Evolutionary conservation across 2,113 vertebrate species (phyloP), one percentile per base, ranked within the genome.

Genomic region (Pterocles orientalis): DNA sequence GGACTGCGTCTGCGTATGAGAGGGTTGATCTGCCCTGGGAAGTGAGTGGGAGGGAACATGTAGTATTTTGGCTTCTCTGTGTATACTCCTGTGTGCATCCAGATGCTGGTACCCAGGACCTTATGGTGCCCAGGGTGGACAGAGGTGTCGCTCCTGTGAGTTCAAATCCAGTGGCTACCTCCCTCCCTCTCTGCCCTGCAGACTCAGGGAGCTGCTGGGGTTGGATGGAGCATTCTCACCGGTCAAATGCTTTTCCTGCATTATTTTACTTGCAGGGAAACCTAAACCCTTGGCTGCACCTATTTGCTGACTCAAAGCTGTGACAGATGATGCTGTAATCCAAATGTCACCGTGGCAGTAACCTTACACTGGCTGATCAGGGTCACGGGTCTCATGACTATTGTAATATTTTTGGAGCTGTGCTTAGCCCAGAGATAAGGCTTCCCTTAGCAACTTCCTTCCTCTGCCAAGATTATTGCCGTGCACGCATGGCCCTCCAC

Each of bases 321-420:
- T 91, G 94, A 89, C n/a, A 89, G 86, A 91, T 72, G 82, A 88
- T 39, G 76, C 78, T 86, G 73, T 71, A 28, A 88, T 18, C 92
- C 92, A 97, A 98, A 98, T 96, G 95, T 97, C 97, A 98, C 65
- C 25, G 6, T 4, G 33, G 91, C 76, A 60, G 91, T 91, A 92
- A 97, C 81, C 85, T 89, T 53, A 75, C 58, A 83, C 60, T 3
- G 33, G 51, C 29, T 86, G 80, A 93, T 79, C 0, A 9, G 62
- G 61, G 69, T 8, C 3, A 0, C 0, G 1, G 33, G 92, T 94
- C 95, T 90, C 71, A 80, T 97, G 96, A 96, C 82, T 62, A 34
- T 61, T 95, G 89, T 94, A 28, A 16, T 84, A 94, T 95, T 96
- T 97, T 93, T 84, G 89, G 87, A 92, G 48, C 80, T 43, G n/a